phyloP scores from a whole-genome alignment of 2,888 invertebrate genomes.

The Pseudanteris insignis region DNA sequence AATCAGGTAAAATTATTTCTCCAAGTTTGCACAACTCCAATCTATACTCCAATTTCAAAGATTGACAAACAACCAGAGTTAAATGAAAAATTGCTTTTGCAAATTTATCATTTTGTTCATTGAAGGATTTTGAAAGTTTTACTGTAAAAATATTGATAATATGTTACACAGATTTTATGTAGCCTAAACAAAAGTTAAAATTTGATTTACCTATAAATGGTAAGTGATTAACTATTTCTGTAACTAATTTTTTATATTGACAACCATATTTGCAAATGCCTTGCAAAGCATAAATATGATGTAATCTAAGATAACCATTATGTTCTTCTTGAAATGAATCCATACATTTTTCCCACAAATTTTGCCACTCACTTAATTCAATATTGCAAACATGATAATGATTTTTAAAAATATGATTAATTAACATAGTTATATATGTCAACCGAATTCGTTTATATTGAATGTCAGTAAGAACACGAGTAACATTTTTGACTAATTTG shows the following conservation, averaged over 20 bases:
- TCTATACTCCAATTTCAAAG: constrained; percentile 69
- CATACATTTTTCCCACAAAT: constrained; percentile 56
- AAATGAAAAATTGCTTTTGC: constrained; percentile 52
- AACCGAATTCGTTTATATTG: constrained; percentile 19
- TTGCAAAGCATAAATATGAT: constrained; percentile 67
- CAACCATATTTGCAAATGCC: constrained; percentile 67
- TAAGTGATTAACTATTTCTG: constrained; percentile 51
- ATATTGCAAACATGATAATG: constrained; percentile 18
- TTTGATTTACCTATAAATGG: constrained; percentile 51
- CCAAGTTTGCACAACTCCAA: constrained; percentile 69
- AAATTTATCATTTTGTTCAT: constrained; percentile 39
- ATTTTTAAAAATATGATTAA: constrained; percentile 17
- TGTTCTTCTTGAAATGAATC: constrained; percentile 52
- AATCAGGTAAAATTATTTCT: constrained; percentile 59
- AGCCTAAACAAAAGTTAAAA: background rate
- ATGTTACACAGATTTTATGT: no score
- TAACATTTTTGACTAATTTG: constrained; percentile 10
- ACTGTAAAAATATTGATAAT: constrained; percentile 14
- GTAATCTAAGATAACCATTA: constrained; percentile 64
- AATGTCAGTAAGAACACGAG: constrained; percentile 5
- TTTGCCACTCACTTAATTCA: constrained; percentile 68
- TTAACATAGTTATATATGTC: constrained; percentile 5
- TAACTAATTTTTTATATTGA: constrained; percentile 52
- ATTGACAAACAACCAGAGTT: constrained; percentile 52
- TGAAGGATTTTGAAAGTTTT: constrained; percentile 40